Evolutionary conservation across 53 echinoderm and acorn worm species (phyloP).

Genomic region (Crossaster papposus): DNA sequence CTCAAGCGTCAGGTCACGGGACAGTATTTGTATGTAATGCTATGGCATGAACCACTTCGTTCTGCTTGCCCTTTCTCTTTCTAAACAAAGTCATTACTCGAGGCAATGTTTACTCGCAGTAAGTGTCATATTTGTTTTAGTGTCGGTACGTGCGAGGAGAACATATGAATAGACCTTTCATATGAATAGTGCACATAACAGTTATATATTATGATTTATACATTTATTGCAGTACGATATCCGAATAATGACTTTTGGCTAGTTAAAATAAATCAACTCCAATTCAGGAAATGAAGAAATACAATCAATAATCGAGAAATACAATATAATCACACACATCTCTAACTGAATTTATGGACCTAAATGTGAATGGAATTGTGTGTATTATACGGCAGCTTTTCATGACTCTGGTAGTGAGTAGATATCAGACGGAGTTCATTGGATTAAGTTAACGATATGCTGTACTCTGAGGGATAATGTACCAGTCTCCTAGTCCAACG

Average conservation of each 20-base stretch:
- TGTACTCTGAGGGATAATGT: too few species aligned
- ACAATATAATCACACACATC: too few species aligned
- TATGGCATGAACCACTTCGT: background rate
- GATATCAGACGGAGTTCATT: too few species aligned
- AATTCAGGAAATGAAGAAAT: too few species aligned
- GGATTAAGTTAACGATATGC: too few species aligned
- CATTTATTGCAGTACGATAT: background rate
- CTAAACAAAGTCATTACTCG: constrained; percentile 17
- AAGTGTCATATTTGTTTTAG: constrained; percentile 14
- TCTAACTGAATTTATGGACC: too few species aligned
- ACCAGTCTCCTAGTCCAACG: too few species aligned
- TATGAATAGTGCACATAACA: background rate
- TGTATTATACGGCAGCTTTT: too few species aligned
- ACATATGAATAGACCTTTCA: background rate
- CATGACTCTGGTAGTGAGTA: too few species aligned
- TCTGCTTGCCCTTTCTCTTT: background rate
- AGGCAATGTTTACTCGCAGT: background rate
- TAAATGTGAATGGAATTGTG: too few species aligned
- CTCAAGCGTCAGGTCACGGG: constrained; percentile 1
- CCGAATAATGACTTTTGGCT: background rate
- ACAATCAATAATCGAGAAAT: too few species aligned
- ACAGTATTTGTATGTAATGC: background rate
- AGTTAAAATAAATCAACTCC: too few species aligned
- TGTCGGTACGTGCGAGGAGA: background rate
- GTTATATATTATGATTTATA: background rate